A percentile compares a stretch with the other conserved stretches of the same genome.
phyloP scores from a whole-genome alignment of 92 coral and sea anemone species.

The Muricea muricata region DNA sequence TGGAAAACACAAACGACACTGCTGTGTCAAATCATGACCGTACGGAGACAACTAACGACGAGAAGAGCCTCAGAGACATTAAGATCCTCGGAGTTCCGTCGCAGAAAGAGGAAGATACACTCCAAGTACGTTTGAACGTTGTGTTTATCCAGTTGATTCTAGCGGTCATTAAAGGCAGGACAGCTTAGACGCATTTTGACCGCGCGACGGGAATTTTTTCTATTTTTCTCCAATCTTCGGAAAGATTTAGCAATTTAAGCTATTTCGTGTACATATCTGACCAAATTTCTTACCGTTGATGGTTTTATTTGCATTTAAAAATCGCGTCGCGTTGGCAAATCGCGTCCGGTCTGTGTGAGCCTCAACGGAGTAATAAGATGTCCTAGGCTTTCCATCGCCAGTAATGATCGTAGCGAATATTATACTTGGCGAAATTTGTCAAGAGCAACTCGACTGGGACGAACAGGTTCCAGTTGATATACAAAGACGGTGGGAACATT shows the following conservation, averaged over 20 bases:
- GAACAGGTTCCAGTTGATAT: neutral
- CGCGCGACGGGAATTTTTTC: no score
- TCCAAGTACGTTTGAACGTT: no score
- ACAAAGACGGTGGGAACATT: neutral
- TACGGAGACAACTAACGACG: slow-evolving; percentile 54
- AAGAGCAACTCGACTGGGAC: neutral
- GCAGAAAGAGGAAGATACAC: slow-evolving; percentile 63
- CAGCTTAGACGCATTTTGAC: no score
- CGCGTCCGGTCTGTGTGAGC: slow-evolving; percentile 58
- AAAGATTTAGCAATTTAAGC: no score
- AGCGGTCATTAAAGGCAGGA: no score
- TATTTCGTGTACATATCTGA: no score
- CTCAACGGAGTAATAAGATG: slow-evolving; percentile 66
- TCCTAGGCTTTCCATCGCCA: slow-evolving; percentile 66
- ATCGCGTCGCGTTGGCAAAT: slow-evolving; percentile 60
- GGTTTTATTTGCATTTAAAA: slow-evolving; percentile 24
- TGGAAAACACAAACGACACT: slow-evolving; percentile 54
- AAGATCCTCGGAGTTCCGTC: slow-evolving; percentile 72
- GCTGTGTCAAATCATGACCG: no score
- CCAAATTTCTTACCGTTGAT: slow-evolving; percentile 34
- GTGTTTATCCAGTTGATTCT: no score
- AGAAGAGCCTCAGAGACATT: slow-evolving; percentile 54
- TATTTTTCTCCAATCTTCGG: no score
- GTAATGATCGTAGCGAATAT: slow-evolving; percentile 56
- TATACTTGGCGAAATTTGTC: slow-evolving; percentile 9